Conservation (phyloP, 2,888 invertebrate genomes). For the Lycocerus yunnanus region DNA sequence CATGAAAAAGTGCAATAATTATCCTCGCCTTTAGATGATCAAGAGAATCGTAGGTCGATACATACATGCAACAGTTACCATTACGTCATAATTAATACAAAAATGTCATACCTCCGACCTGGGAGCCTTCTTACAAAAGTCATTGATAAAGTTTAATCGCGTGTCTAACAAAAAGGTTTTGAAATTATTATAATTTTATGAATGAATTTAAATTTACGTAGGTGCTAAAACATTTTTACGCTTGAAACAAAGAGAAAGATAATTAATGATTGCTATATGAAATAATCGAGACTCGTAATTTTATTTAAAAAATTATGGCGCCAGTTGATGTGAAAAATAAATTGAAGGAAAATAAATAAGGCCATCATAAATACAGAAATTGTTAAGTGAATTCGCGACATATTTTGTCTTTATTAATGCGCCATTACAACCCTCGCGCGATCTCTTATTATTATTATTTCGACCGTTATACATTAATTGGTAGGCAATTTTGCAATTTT, state of each 20-base stretch:
- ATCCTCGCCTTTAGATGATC: not conserved
- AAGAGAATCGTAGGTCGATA: conserved; percentile 21
- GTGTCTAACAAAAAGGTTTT: conserved; percentile 43
- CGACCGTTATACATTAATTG: conserved; percentile 33
- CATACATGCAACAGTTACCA: conserved; percentile 31
- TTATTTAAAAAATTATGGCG: not conserved
- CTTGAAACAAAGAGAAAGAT: conserved; percentile 18
- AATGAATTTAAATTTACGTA: conserved; percentile 41
- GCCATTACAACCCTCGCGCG: conserved; percentile 26
- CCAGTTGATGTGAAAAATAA: not conserved
- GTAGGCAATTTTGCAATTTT: conserved; percentile 32
- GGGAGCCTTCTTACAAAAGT: conserved; percentile 40
- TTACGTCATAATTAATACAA: conserved; percentile 43
- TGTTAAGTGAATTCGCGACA: conserved; percentile 33
- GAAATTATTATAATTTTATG: conserved; percentile 50
- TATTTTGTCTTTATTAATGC: conserved; percentile 33
- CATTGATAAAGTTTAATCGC: conserved; percentile 50
- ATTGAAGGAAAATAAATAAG: not conserved
- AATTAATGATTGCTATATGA: conserved; percentile 4
- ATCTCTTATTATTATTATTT: conserved; percentile 25
- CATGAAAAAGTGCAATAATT: not conserved
- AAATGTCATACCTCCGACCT: conserved; percentile 42
- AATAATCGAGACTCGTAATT: not conserved
- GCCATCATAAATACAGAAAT: conserved; percentile 33
- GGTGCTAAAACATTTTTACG: conserved; percentile 23